A percentile compares a stretch with the other conserved stretches of the same genome.
These are phyloP conservation scores for cattle (Bos taurus) DNA, from an alignment of 2,113 vertebrate species.

Conservation along the genomic window DNA sequence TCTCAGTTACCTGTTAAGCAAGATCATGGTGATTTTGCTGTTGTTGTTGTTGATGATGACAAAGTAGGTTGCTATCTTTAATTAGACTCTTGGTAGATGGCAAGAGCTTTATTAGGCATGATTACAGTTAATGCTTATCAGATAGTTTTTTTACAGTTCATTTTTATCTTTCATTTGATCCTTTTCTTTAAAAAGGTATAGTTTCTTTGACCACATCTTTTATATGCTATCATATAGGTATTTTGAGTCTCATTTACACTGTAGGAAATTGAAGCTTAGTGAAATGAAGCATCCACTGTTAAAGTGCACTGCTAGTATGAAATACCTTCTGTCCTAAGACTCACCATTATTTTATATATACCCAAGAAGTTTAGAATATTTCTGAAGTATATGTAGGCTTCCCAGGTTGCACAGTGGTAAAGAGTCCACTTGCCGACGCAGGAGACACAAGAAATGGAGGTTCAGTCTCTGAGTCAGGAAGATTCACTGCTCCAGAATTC, in stretches of 20 bases:
- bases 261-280: neutral
- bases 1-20: neutral
- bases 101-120: neutral
- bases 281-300: neutral
- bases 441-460: neutral
- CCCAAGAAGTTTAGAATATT: neutral
- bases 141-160: neutral
- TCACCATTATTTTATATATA: neutral
- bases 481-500: neutral
- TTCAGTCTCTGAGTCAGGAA: neutral
- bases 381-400: neutral
- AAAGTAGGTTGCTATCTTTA: neutral
- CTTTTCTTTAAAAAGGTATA: neutral
- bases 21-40: neutral
- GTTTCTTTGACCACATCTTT: neutral
- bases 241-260: neutral
- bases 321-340: neutral
- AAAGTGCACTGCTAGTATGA: neutral
- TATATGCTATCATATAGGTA: neutral
- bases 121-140: neutral
- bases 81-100: neutral
- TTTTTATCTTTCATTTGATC: neutral
- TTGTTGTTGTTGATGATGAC: neutral
- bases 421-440: neutral
- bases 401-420: neutral